These are phyloP conservation scores for Caracal caracal DNA, from an alignment of 2,113 vertebrate genomes.

Conservation along the genomic window DNA sequence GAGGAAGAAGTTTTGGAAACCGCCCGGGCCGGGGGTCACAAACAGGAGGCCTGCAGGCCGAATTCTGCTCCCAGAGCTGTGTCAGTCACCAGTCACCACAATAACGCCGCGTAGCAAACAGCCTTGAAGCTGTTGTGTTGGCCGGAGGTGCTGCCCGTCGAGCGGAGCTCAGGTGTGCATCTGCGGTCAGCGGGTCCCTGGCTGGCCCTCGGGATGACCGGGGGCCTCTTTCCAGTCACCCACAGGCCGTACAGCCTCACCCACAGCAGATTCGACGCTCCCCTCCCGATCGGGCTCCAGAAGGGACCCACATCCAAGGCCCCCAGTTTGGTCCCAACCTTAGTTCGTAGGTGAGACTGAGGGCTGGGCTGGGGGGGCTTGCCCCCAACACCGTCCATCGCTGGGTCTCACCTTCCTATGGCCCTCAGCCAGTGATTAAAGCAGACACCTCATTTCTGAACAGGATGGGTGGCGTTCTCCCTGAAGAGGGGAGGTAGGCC, in stretches of 20 bases:
- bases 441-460: neutral
- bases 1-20: neutral
- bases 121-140: fast-evolving
- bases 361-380: neutral
- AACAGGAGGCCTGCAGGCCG: neutral
- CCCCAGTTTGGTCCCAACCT: neutral
- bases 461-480: neutral
- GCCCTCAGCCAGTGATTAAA: neutral
- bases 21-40: neutral
- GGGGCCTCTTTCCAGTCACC: neutral
- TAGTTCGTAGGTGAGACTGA: neutral
- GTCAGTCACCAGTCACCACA: neutral
- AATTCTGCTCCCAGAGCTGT: neutral
- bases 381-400: neutral
- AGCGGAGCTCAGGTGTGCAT: neutral
- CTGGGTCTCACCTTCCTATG: neutral
- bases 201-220: neutral
- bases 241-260: fast-evolving
- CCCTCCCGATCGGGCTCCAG: neutral
- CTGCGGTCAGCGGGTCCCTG: neutral
- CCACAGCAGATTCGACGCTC: neutral
- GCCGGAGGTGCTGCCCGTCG: fast-evolving
- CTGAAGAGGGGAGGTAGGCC: neutral
- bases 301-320: neutral
- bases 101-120: neutral